A percentile compares a stretch with the other conserved stretches of the same genome.
Conservation (phyloP, 1,140 invertebrate genomes). For the Chrysomallon squamiferum region DNA sequence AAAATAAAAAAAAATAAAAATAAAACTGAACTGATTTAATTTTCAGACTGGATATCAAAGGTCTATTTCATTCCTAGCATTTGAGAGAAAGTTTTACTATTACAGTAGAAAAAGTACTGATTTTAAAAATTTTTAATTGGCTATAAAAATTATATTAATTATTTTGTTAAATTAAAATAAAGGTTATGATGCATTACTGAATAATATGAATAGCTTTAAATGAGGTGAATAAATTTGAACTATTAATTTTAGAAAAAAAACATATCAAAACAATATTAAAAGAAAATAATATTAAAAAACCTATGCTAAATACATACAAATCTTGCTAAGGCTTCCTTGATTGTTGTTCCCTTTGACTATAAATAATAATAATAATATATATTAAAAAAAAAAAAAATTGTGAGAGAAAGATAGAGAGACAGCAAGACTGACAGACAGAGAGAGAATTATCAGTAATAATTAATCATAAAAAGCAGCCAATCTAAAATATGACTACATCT, state of each 20-base stretch:
- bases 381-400: too few species aligned
- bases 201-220: background rate
- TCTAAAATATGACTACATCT: too few species aligned
- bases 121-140: background rate
- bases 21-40: background rate
- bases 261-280: background rate
- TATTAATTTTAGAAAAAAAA: background rate
- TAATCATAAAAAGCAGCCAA: too few species aligned
- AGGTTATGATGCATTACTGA: background rate
- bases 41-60: background rate
- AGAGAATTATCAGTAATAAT: too few species aligned
- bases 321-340: slow-evolving; percentile 66
- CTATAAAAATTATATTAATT: background rate
- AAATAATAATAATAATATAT: slow-evolving; percentile 21
- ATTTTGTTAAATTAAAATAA: background rate
- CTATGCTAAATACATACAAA: slow-evolving; percentile 53
- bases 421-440: too few species aligned
- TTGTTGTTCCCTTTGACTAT: slow-evolving; percentile 62
- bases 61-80: background rate
- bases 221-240: too few species aligned
- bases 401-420: too few species aligned
- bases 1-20: slow-evolving; percentile 3
- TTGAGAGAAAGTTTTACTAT: too few species aligned
- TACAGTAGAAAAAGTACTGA: background rate
- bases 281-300: too few species aligned